Evolutionary conservation across 2,888 invertebrate species (phyloP).

Genomic region (Cheilosia soror): DNA sequence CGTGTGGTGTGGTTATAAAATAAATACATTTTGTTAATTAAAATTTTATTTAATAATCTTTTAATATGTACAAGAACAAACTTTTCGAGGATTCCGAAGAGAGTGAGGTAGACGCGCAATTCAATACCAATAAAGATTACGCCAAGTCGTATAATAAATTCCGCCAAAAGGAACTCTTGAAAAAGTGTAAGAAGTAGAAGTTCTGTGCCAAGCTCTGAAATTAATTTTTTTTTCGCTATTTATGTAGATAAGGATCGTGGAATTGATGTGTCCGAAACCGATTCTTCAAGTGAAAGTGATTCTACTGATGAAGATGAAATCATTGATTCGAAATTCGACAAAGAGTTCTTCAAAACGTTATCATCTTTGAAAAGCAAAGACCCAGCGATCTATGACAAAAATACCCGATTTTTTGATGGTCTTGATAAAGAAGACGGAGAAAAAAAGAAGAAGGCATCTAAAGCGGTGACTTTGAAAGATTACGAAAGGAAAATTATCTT

Average conservation of each 20-base stretch:
- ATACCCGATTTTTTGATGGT: slow-evolving; percentile 88
- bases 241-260: slow-evolving; percentile 81
- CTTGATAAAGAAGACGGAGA: slow-evolving; percentile 77
- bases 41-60: neutral
- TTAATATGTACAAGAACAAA: slow-evolving; percentile 80
- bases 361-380: slow-evolving; percentile 94
- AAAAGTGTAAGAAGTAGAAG: slow-evolving; percentile 87
- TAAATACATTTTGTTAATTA: neutral
- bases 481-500: slow-evolving; percentile 91
- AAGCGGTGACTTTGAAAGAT: slow-evolving; percentile 89
- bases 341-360: slow-evolving; percentile 94
- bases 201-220: slow-evolving; percentile 1
- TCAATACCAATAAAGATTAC: slow-evolving; percentile 91
- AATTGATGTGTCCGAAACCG: slow-evolving; percentile 79
- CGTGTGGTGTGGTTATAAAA: slow-evolving; percentile 32
- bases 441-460: slow-evolving; percentile 81
- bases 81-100: slow-evolving; percentile 86
- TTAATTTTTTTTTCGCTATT: slow-evolving; percentile 34
- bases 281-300: slow-evolving; percentile 80
- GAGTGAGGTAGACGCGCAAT: slow-evolving; percentile 83
- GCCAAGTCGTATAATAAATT: slow-evolving; percentile 93
- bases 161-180: slow-evolving; percentile 93
- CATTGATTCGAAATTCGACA: slow-evolving; percentile 85
- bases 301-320: slow-evolving; percentile 80
- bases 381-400: slow-evolving; percentile 93